These are phyloP conservation scores for Leucophenga maculata DNA, from an alignment of 2,888 invertebrate species.

Conservation along the genomic window DNA sequence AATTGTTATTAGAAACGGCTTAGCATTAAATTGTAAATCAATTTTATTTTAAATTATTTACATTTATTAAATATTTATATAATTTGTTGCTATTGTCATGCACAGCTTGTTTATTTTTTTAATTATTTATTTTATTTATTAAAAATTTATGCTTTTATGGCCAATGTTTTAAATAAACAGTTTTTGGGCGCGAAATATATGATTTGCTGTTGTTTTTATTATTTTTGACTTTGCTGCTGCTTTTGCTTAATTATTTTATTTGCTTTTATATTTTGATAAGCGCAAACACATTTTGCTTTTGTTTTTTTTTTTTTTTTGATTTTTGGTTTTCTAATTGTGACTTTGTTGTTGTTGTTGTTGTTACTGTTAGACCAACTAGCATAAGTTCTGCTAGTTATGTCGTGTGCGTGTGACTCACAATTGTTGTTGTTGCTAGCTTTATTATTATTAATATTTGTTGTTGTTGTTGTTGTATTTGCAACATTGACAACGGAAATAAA, in stretches of 20 bases:
- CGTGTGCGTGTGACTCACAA: conserved; percentile 42
- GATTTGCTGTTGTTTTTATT: too few species aligned
- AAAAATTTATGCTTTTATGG: too few species aligned
- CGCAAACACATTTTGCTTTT: conserved; percentile 2
- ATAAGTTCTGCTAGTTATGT: not conserved
- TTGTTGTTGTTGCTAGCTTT: conserved; percentile 35
- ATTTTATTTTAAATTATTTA: not conserved
- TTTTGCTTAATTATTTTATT: conserved; percentile 6
- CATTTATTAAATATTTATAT: too few species aligned
- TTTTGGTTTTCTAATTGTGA: not conserved
- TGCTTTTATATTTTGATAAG: not conserved
- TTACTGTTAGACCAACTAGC: not conserved
- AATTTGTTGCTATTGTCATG: too few species aligned
- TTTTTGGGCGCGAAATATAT: too few species aligned
- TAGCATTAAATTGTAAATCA: not conserved
- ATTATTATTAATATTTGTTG: conserved; percentile 19
- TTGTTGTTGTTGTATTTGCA: conserved; percentile 33
- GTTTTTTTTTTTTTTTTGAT: not conserved
- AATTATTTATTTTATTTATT: too few species aligned
- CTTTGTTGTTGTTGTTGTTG: conserved; percentile 10
- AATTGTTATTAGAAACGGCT: not conserved
- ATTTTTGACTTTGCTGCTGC: not conserved
- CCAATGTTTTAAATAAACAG: too few species aligned
- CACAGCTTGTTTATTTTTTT: too few species aligned
- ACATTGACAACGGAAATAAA: conserved; percentile 56